A percentile compares a stretch with the other conserved stretches of the same genome.
These are phyloP conservation scores for Phenacoccus solenopsis DNA, from an alignment of 1,140 invertebrate species.

Conservation along the genomic window DNA sequence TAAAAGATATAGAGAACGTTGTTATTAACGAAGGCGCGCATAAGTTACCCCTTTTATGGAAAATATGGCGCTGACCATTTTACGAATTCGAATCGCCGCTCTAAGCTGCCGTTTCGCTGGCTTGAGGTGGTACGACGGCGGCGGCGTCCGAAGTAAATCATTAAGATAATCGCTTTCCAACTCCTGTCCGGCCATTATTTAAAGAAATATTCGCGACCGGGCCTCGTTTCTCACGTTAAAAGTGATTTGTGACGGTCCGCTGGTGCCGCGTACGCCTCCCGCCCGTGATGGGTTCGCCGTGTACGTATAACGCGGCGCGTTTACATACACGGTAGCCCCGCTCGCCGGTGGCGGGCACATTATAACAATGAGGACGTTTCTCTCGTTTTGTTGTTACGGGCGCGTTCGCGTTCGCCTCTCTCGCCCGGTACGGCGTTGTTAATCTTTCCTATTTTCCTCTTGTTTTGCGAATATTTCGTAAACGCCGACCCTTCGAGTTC, in stretches of 20 bases:
- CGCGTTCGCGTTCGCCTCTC: background rate
- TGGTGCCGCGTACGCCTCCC: background rate
- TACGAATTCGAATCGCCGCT: conserved; percentile 14
- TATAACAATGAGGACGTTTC: background rate
- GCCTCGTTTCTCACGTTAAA: conserved; percentile 15
- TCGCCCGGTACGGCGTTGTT: background rate
- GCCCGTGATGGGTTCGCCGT: no score
- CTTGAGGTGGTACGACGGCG: conserved; percentile 7
- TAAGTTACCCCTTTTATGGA: conserved; percentile 16
- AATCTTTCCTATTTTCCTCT: conserved; percentile 15
- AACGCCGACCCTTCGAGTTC: background rate
- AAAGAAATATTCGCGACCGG: conserved; percentile 17
- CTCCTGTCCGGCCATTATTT: conserved; percentile 17
- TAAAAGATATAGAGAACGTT: conserved; percentile 17
- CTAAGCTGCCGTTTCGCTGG: conserved; percentile 2
- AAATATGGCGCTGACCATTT: conserved; percentile 17
- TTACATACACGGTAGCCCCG: no score
- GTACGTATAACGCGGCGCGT: no score
- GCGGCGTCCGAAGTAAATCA: conserved; percentile 14
- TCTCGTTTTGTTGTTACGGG: background rate
- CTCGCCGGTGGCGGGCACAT: no score
- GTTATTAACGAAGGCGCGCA: conserved; percentile 16
- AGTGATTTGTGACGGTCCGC: conserved; percentile 15
- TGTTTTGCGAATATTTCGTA: conserved; percentile 12
- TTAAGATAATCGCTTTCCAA: conserved; percentile 18